Conservation (phyloP, 2,888 invertebrate genomes). For the Oeneis ivallda region DNA sequence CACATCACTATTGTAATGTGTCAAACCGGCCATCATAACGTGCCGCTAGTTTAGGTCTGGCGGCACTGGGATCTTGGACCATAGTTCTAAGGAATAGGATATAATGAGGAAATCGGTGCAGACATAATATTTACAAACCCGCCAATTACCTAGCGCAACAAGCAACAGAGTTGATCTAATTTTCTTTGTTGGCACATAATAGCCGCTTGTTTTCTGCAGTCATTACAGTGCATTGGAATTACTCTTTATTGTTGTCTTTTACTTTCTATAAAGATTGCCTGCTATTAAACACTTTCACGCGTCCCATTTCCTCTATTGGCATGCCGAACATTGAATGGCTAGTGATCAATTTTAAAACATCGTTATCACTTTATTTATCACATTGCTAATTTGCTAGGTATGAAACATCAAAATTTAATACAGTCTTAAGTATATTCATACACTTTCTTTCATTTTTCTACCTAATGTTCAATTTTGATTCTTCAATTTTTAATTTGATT, state of each 20-base stretch:
- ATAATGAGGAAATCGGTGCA: slow-evolving; percentile 15
- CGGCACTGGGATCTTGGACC: no score
- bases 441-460: neutral
- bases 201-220: slow-evolving; percentile 16
- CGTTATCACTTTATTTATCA: neutral
- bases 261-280: slow-evolving; percentile 41
- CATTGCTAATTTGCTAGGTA: no score
- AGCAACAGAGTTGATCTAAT: slow-evolving; percentile 26
- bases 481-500: no score
- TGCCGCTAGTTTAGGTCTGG: no score
- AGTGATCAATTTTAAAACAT: slow-evolving; percentile 15
- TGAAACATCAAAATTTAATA: neutral
- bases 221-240: slow-evolving; percentile 24
- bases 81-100: neutral
- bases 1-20: no score
- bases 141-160: slow-evolving; percentile 33
- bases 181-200: slow-evolving; percentile 28
- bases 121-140: slow-evolving; percentile 23
- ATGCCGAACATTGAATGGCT: slow-evolving; percentile 7
- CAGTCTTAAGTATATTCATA: neutral
- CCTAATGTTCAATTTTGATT: no score
- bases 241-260: slow-evolving; percentile 40
- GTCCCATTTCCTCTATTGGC: slow-evolving; percentile 25
- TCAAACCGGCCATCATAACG: no score
- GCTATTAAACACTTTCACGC: slow-evolving; percentile 36